Evolutionary conservation across 2,888 invertebrate species (phyloP).

Genomic region (Myopa tessellatipennis): DNA sequence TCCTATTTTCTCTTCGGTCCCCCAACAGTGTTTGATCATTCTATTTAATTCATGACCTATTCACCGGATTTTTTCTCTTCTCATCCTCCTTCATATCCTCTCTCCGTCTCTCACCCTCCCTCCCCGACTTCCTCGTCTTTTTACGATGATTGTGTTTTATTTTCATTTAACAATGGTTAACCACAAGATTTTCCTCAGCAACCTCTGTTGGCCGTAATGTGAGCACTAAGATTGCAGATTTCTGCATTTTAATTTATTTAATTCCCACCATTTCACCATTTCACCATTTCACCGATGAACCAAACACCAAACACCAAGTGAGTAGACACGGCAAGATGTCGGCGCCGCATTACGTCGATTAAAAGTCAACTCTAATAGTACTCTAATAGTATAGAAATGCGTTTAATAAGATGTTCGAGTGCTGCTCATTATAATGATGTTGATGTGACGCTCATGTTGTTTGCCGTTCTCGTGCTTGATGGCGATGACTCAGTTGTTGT

Average conservation of each 20-base stretch:
- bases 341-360: conserved; percentile 14
- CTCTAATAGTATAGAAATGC: conserved; percentile 24
- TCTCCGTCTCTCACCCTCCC: neutral
- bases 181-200: conserved; percentile 26
- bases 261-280: conserved; percentile 35
- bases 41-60: conserved; percentile 36
- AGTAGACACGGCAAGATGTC: neutral
- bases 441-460: neutral
- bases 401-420: neutral
- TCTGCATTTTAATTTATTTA: conserved; percentile 33
- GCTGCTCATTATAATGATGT: conserved; percentile 1
- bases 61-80: conserved; percentile 8
- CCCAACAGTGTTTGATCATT: conserved; percentile 16
- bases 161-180: conserved; percentile 22
- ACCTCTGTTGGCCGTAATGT: conserved; percentile 25
- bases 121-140: neutral
- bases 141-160: neutral
- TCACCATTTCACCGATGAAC: too few relatives aligned
- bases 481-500: neutral
- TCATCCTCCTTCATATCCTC: neutral
- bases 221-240: conserved; percentile 27
- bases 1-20: conserved; percentile 31
- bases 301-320: neutral
- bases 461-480: neutral
- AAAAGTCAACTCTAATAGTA: conserved; percentile 1